These are phyloP conservation scores for Diaprepes abbreviatus DNA, from an alignment of 2,888 invertebrate species.

Conservation along the genomic window DNA sequence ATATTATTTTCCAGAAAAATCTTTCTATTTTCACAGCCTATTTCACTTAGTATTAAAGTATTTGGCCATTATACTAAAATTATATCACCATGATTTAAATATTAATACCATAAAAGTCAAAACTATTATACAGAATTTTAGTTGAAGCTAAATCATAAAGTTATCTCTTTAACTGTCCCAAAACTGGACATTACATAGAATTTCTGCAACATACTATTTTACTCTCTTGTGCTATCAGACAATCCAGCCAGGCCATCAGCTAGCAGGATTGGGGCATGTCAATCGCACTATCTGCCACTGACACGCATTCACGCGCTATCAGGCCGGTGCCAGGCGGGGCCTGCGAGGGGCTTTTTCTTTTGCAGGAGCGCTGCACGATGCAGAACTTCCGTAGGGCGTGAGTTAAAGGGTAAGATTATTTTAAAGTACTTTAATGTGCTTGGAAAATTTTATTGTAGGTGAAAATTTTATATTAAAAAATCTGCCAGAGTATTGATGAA, in stretches of 20 bases:
- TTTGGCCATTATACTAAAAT: too few species aligned
- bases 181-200: neutral
- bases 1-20: too few species aligned
- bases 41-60: too few species aligned
- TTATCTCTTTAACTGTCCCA: too few species aligned
- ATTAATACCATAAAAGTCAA: too few species aligned
- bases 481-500: too few species aligned
- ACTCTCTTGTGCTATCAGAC: constrained; percentile 3
- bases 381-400: constrained; percentile 41
- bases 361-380: constrained; percentile 28
- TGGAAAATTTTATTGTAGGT: constrained; percentile 5
- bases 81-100: too few species aligned
- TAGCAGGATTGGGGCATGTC: constrained; percentile 53
- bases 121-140: too few species aligned
- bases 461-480: too few species aligned
- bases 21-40: too few species aligned
- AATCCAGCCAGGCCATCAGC: constrained; percentile 16
- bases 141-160: too few species aligned
- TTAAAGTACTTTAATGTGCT: constrained; percentile 1
- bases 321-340: constrained; percentile 53
- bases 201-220: constrained; percentile 16
- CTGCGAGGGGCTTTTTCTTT: constrained; percentile 28
- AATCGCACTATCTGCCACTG: constrained; percentile 61
- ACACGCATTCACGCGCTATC: constrained; percentile 60
- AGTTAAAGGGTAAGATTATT: constrained; percentile 29